These are phyloP conservation scores for Pseudochirops cupreus DNA, from an alignment of 2,797 vertebrate genomes.

Conservation along the genomic window DNA sequence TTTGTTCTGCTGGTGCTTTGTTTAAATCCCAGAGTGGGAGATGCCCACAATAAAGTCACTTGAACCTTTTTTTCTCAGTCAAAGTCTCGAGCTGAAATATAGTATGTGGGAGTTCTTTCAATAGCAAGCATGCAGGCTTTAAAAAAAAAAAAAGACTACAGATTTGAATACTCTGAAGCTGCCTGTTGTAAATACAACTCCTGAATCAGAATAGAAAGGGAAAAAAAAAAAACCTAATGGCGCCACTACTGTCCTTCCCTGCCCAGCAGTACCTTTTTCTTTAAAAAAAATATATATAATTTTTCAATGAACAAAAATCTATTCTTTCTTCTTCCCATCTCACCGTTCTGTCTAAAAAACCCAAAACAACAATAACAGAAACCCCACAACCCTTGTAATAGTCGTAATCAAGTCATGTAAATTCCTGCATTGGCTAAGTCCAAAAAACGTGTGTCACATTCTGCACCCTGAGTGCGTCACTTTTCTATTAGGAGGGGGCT, in stretches of 20 bases:
- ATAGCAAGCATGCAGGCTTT: slow-evolving; percentile 61
- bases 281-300: not conserved
- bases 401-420: not conserved
- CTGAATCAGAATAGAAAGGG: not conserved
- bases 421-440: not conserved
- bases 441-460: not conserved
- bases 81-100: slow-evolving; percentile 73
- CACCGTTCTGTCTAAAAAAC: not conserved
- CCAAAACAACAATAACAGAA: not conserved
- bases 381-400: not conserved
- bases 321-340: not conserved
- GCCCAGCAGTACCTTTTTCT: not conserved
- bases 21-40: slow-evolving; percentile 81
- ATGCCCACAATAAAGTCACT: slow-evolving; percentile 76
- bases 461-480: not conserved
- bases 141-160: slow-evolving; percentile 55
- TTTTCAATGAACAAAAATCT: not conserved
- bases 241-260: not conserved
- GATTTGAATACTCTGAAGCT: slow-evolving; percentile 60
- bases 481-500: not conserved
- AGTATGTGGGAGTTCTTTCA: slow-evolving; percentile 80
- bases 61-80: slow-evolving; percentile 71
- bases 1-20: slow-evolving; percentile 79
- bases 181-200: not conserved
- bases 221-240: not conserved